Evolutionary conservation across 37 sponge, comb jelly and placozoan genomes (phyloP), one percentile per base, ranked within the genome.

Genomic region (Halisarca cf. caerulea): DNA sequence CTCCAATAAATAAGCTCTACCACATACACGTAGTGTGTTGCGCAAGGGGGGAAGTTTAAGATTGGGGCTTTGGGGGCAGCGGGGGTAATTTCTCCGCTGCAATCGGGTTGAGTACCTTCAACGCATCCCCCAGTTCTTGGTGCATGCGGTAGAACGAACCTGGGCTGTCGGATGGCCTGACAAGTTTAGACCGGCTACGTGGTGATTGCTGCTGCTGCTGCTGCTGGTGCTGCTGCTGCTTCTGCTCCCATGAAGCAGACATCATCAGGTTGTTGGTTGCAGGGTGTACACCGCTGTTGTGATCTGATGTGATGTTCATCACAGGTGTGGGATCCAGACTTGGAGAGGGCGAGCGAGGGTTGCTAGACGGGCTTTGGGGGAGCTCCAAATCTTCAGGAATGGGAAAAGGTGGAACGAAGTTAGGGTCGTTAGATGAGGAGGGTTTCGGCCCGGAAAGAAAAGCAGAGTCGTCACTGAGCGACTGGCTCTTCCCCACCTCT

Each of bases 301-400:
- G 7, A 36, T 28, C 36, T 20, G 23, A 1, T 39, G 45, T 74
- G 43, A 24, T n/a, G 24, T 0, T 2, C 77, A 74, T 74, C 2
- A 74, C 45, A 2, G 77, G 77, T 8, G 77, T 74, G 18, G 77
- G 77, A 25, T 74, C 77, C 8, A 40, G 23, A 0, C 0, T 4
- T 42, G 43, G 77, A 21, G 77, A 40, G 21, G 77, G 43, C 11
- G 43, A 40, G 24, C 2, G 77, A 43, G 77, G 42, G 45, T 40
- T 38, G 25, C 38, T 41, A 20, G 25, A 37, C 44, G 64, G 64
- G 15, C 30, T 30, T 15, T 6, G 64, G 30, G 30, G 9, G 5
- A 74, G 7, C 23, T 74, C 77, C 17, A 44, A 18, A 0, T 74
- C 77, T 43, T 74, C 77, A 17, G 77, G 77, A 74, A 74, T 74